A percentile compares a stretch with the other conserved stretches of the same genome.
These are phyloP conservation scores for Trematomus bernacchii DNA, from an alignment of 2,797 vertebrate species.

Conservation along the genomic window DNA sequence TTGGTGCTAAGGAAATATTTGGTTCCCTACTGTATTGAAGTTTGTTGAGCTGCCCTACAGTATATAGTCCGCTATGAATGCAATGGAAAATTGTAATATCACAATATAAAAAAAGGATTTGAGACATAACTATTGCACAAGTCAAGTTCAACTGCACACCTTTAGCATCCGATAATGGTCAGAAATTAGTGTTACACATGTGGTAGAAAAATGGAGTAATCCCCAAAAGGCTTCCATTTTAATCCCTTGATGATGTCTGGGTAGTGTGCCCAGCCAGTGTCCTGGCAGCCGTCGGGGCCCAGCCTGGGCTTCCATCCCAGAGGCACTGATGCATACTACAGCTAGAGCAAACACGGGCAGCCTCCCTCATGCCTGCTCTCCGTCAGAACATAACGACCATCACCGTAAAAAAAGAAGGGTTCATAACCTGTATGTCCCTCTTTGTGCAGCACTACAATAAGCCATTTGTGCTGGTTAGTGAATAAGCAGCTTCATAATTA, in stretches of 20 bases:
- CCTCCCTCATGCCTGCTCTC: conserved; percentile 58
- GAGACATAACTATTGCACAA: neutral
- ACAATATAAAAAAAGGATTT: neutral
- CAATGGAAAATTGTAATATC: neutral
- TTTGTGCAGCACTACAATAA: neutral
- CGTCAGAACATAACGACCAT: conserved; percentile 41
- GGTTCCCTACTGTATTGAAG: neutral
- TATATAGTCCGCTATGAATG: neutral
- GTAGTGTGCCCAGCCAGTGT: conserved; percentile 68
- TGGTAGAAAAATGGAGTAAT: conserved; percentile 65
- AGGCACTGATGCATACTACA: conserved; percentile 72
- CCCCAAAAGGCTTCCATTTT: conserved; percentile 72
- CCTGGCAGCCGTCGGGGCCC: conserved; percentile 70
- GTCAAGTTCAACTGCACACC: conserved; percentile 14
- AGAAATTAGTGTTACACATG: conserved; percentile 55
- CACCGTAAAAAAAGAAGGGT: conserved; percentile 14
- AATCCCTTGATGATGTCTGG: conserved; percentile 78
- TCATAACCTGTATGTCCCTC: conserved; percentile 4
- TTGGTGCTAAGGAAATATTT: neutral
- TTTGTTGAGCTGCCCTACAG: neutral
- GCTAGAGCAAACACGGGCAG: conserved; percentile 75
- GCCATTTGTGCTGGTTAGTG: conserved; percentile 5
- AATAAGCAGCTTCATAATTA: conserved; percentile 33
- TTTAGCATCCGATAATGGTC: conserved; percentile 29
- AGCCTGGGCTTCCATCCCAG: conserved; percentile 71